Evolutionary conservation across 2,113 vertebrate genomes (phyloP), one percentile per base, ranked within the genome.

Genomic region (Lontra canadensis): DNA sequence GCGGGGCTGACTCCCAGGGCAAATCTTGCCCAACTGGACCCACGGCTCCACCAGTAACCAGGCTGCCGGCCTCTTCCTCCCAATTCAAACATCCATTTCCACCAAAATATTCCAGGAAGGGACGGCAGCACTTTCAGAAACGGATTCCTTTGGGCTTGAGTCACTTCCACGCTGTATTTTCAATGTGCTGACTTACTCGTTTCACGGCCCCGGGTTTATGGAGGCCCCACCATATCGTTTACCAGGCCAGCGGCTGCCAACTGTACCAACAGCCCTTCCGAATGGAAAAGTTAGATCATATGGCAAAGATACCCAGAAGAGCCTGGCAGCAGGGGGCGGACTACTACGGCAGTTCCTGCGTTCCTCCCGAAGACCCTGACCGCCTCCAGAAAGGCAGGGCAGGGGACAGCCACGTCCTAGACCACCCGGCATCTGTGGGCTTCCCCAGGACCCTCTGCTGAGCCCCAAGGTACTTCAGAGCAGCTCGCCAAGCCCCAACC

Each of bases 61-160:
- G 85, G 88, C 69, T 14, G 3, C 84, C 10, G 73, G 86, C 83
- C 80, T 67, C 83, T 39, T 73, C 92, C 44, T 87, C 96, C 82
- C 87, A 94, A 34, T 34, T 36, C 90, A 94, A 93, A 94, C 94
- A 93, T 79, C 69, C 44, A 17, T 88, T 95, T 94, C 97, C 81
- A 96, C 71, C 83, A 76, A 86, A 92, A 73, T 59, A 78, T 73
- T 84, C 95, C 94, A 92, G 95, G 79, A 84, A 78, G 63, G 69
- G 87, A 96, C 2, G 67, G 89, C 94, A 67, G 82, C 6, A 2
- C 80, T 87, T 76, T 82, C 69, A 90, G 63, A 80, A 69, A 82
- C 0, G 11, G 88, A 96, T 95, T 95, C 92, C 92, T 95, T 42
- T 31, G 34, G 63, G 63, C 74, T 31, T 85, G 87, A 95, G 96